Base-by-base conservation (phyloP, 2,888 invertebrate species). In the Tigriopus californicus region DNA sequence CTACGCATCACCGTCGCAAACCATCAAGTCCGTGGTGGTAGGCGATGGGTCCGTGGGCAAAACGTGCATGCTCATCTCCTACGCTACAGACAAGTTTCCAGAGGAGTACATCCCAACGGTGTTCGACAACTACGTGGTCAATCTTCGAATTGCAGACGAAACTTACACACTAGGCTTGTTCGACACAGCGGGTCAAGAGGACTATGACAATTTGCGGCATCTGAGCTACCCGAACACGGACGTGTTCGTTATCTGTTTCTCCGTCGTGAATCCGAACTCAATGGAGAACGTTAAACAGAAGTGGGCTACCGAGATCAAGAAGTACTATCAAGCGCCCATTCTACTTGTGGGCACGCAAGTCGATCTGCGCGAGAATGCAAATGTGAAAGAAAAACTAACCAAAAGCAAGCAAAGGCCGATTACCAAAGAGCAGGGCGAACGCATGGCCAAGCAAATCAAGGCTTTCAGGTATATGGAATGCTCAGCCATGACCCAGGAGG, bases 241-340 rank as follows among this genome's bases (percentile, higher is more conserved):
- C 72, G 89, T 92, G 61, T 85, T 94, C 70, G 79, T 94, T 72
- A 77, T 92, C 66, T 92, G 91, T 75, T 92, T 91, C 76, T 89
- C 86, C 62, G 83, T 91, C 62, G 85, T 89, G 60, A 80, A 83
- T 60, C 90, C 89, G 1, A 80, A 83, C 63, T 86, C 91, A 42
- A 90, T 89, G 73, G 77, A 82, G 61, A 88, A 89, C 61, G 83
- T 90, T 12, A 79, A 80, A 61, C 81, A 82, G 64, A 80, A 88
- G 68, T 94, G 92, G 92, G 79, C 86, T 56, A 82, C 83, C 33
- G 90, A 90, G 70, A 75, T 89, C 41, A 70, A 74, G 48, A 72
- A 73, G 60, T 70, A 73, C 62, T 72, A 72, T 41, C 77, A 77
- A 0, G 91, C 58, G 63, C 66, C 69, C 65, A 69, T 77, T 25